A percentile compares a stretch with the other conserved stretches of the same genome.
phyloP scores from a whole-genome alignment of 2,888 invertebrate genomes.

The Leptopilina syphax region DNA sequence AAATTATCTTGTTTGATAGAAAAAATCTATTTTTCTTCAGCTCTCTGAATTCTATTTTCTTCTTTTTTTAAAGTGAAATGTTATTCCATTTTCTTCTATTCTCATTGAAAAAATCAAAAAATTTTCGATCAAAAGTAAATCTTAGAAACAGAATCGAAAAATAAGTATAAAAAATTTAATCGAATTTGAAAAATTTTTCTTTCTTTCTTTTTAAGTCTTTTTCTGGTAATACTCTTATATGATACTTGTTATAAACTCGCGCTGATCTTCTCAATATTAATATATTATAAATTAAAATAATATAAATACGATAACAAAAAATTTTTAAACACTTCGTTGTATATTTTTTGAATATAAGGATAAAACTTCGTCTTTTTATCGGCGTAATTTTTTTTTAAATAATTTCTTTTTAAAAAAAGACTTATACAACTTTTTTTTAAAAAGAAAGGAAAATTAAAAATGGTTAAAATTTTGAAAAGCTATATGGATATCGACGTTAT shows the following conservation, averaged over 20 bases:
- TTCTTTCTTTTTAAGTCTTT: conserved; percentile 52
- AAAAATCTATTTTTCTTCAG: too few species aligned
- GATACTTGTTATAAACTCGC: conserved; percentile 58
- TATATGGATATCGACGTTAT: conserved; percentile 29
- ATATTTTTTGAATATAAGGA: conserved; percentile 70
- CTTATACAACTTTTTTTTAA: neutral
- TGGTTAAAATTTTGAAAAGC: conserved; percentile 6
- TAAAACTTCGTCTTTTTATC: conserved; percentile 64
- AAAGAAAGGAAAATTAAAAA: neutral
- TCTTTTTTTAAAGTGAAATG: too few species aligned
- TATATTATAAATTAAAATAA: conserved; percentile 61
- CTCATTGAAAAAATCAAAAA: too few species aligned
- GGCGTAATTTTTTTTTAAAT: conserved; percentile 33
- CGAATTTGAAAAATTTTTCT: neutral
- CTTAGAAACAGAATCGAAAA: too few species aligned
- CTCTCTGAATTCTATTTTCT: too few species aligned
- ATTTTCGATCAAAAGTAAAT: too few species aligned
- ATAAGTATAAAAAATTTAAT: too few species aligned
- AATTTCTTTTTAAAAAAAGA: too few species aligned
- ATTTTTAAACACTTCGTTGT: conserved; percentile 75
- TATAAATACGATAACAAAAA: conserved; percentile 66
- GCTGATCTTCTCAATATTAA: conserved; percentile 62
- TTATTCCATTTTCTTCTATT: too few species aligned
- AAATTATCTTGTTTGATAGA: too few species aligned
- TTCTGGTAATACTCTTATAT: conserved; percentile 55